phyloP scores from a whole-genome alignment of 2,113 vertebrate species.

The Holacanthus passer region DNA sequence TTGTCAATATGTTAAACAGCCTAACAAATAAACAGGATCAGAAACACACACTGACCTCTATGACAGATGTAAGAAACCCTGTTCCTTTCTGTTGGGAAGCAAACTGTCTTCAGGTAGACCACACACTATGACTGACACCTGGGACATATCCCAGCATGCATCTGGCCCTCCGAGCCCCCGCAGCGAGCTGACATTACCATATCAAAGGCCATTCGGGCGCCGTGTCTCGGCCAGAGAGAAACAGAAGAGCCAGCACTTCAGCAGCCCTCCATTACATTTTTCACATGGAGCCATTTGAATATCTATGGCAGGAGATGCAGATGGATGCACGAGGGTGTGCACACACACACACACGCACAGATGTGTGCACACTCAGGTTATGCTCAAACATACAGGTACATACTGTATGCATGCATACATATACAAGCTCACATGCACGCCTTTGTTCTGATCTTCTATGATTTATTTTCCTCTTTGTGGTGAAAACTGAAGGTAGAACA shows the following conservation, averaged over 20 bases:
- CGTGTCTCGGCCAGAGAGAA: conserved; percentile 39
- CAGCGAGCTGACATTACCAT: conserved; percentile 65
- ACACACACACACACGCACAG: neutral
- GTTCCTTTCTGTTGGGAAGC: neutral
- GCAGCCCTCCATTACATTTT: conserved; percentile 90
- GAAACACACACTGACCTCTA: neutral
- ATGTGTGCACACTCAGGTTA: neutral
- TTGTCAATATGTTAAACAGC: neutral
- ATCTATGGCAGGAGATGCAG: conserved; percentile 90
- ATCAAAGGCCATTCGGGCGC: conserved; percentile 65
- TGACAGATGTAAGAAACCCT: neutral
- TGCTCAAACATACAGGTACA: conserved; percentile 40
- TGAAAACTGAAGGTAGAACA: conserved; percentile 49
- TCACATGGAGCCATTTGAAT: conserved; percentile 92
- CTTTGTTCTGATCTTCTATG: conserved; percentile 47
- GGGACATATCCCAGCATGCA: conserved; percentile 82
- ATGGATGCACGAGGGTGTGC: conserved; percentile 34
- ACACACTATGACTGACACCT: conserved; percentile 72
- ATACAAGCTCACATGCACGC: conserved; percentile 11
- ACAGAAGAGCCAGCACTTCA: conserved; percentile 83
- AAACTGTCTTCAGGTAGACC: conserved; percentile 40
- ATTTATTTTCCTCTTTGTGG: conserved; percentile 61
- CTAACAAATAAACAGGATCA: neutral
- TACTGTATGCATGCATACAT: neutral
- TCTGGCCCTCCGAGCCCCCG: conserved; percentile 80